Evolutionary conservation across 2,113 vertebrate species (phyloP).

Genomic region (Antigone vipio): DNA sequence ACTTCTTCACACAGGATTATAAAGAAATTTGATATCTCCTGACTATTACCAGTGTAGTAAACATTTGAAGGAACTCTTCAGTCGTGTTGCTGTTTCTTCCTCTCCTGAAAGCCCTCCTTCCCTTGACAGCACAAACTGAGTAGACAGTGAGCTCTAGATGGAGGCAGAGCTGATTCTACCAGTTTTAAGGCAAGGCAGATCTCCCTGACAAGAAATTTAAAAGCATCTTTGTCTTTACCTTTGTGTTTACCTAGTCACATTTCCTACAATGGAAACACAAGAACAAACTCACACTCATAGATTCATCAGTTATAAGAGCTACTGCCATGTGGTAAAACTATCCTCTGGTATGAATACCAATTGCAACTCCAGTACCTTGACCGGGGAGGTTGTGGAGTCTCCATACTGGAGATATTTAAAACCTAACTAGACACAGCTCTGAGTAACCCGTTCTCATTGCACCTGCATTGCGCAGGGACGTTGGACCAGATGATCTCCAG

Average conservation of each 20-base stretch:
- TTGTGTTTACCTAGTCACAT: neutral
- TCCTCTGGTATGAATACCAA: neutral
- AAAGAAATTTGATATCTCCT: neutral
- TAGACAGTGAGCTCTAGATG: neutral
- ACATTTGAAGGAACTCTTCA: neutral
- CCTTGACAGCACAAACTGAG: neutral
- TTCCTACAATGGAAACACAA: neutral
- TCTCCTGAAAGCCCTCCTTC: neutral
- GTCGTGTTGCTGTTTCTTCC: neutral
- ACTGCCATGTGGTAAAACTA: neutral
- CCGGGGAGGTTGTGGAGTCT: neutral
- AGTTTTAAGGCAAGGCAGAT: neutral
- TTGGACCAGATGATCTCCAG: neutral
- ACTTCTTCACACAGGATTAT: neutral
- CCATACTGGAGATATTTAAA: neutral
- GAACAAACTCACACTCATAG: neutral
- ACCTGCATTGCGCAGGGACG: fast-evolving
- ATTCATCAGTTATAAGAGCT: neutral
- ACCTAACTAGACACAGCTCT: neutral
- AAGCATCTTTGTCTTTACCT: neutral
- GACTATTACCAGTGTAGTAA: neutral
- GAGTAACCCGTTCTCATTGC: fast-evolving
- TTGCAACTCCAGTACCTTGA: neutral
- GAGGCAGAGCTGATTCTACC: neutral
- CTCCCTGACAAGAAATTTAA: neutral